Evolutionary conservation across 2,888 invertebrate species (phyloP).

Genomic region (Imbricaverruca yamaguchii): DNA sequence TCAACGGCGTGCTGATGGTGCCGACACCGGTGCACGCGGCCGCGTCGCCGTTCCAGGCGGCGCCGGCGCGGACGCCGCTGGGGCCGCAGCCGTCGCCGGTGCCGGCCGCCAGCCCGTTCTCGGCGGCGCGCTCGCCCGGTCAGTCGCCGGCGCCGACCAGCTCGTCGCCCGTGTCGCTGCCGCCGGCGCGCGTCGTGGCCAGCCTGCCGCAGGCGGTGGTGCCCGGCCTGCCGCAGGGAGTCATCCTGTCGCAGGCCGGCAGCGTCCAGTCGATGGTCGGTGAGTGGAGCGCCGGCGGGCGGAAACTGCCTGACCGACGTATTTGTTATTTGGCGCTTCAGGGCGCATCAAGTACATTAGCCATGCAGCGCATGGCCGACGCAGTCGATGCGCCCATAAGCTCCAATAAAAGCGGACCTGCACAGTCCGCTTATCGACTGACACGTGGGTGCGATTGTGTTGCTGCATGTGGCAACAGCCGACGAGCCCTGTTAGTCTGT

Average conservation of each 20-base stretch:
- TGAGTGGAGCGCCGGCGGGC: neutral
- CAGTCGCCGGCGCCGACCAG: constrained; percentile 14
- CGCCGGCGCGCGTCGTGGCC: neutral
- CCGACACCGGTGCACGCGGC: constrained; percentile 3
- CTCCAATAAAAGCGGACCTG: no score
- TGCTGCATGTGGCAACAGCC: no score
- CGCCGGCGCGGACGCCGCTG: neutral
- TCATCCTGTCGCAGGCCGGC: neutral
- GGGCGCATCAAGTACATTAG: no score
- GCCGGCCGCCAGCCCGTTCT: constrained; percentile 17
- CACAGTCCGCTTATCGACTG: no score
- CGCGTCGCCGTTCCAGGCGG: constrained; percentile 16
- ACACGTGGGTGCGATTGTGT: no score
- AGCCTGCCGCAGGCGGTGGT: no score
- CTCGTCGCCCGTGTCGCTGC: constrained; percentile 3
- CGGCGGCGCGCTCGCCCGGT: constrained; percentile 8
- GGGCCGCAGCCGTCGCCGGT: constrained; percentile 10
- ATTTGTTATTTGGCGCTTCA: no score
- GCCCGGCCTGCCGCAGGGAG: neutral
- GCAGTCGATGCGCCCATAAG: no score
- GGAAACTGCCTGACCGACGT: no score
- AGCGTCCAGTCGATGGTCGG: neutral
- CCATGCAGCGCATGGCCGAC: no score
- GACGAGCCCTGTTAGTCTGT: no score
- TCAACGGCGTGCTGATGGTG: constrained; percentile 2